phyloP scores from a whole-genome alignment of 2,797 vertebrate species.

The Scyliorhinus canicula region DNA sequence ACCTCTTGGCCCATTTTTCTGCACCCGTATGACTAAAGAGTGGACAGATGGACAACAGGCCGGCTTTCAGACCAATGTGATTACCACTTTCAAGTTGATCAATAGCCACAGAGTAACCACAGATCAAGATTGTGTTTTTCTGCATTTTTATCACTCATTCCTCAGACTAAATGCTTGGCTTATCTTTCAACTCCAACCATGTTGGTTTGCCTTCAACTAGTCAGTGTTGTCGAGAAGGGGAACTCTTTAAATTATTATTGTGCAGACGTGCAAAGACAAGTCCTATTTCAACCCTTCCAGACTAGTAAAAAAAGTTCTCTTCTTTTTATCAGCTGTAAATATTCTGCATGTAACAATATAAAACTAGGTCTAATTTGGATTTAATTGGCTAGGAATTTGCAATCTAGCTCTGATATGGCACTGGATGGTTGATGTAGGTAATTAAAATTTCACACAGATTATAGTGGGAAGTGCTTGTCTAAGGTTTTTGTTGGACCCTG shows the following conservation, averaged over 20 bases:
- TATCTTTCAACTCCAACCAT: neutral
- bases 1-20: neutral
- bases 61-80: neutral
- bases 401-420: neutral
- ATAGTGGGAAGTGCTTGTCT: neutral
- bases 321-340: neutral
- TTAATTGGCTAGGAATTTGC: neutral
- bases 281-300: neutral
- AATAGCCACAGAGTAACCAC: neutral
- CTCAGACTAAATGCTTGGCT: neutral
- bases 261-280: neutral
- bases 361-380: neutral
- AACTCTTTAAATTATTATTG: neutral
- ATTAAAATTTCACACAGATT: neutral
- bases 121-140: neutral
- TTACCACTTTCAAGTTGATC: neutral
- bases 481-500: neutral
- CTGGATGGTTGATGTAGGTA: neutral
- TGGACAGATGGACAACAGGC: neutral
- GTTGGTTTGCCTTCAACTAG: neutral
- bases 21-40: neutral
- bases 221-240: neutral
- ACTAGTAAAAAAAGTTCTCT: neutral
- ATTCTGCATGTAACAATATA: neutral
- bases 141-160: neutral